Conservation (phyloP, 2,797 vertebrate genomes). For the Rhincodon typus region DNA sequence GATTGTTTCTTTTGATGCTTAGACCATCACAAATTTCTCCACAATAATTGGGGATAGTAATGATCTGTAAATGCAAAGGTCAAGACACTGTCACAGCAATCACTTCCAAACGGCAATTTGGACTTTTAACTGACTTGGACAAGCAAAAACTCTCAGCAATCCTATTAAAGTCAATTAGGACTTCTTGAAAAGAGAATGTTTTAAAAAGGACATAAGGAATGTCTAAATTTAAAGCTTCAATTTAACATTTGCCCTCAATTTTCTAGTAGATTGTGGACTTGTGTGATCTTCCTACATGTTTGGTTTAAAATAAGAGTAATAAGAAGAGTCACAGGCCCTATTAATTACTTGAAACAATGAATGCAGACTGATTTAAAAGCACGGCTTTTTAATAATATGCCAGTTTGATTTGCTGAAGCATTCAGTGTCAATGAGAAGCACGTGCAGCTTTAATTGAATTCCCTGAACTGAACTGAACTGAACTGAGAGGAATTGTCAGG, state of each 20-base stretch:
- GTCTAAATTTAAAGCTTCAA: conserved; percentile 9
- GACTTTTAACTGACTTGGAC: neutral
- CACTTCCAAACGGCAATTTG: conserved; percentile 26
- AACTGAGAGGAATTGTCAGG: neutral
- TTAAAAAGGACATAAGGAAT: conserved; percentile 1
- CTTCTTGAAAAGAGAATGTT: neutral
- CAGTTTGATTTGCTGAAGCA: neutral
- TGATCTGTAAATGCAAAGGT: conserved; percentile 22
- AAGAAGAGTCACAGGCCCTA: neutral
- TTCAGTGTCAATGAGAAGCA: neutral
- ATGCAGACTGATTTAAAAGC: conserved; percentile 4
- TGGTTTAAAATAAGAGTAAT: neutral
- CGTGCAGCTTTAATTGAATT: neutral
- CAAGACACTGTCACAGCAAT: conserved; percentile 27
- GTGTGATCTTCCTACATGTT: neutral
- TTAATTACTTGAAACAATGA: conserved; percentile 10
- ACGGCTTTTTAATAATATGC: neutral
- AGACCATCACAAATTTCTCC: neutral
- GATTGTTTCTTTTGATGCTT: neutral
- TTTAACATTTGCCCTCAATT: neutral
- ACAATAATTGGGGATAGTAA: conserved; percentile 16
- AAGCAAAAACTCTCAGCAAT: neutral
- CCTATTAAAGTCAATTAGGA: neutral
- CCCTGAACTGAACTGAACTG: neutral
- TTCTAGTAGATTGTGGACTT: neutral